Evolutionary conservation across 2,888 invertebrate genomes (phyloP).

Genomic region (Yponomeuta evonymella): DNA sequence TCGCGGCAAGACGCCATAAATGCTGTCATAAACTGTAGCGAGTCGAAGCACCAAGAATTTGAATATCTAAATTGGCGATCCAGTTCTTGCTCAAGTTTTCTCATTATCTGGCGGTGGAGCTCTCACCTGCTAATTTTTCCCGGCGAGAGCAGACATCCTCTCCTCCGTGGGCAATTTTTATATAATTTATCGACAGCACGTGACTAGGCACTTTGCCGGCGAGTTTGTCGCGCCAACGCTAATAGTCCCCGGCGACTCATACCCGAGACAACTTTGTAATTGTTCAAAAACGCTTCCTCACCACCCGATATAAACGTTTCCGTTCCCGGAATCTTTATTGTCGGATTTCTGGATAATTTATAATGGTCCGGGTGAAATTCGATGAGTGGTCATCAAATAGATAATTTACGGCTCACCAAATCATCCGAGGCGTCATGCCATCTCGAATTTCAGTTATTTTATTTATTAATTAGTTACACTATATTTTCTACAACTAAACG

Average conservation of each 20-base stretch:
- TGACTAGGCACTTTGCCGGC: constrained; percentile 59
- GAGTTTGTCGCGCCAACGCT: constrained; percentile 31
- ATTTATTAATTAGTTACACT: too few relatives aligned
- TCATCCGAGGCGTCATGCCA: too few relatives aligned
- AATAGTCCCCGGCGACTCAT: constrained; percentile 32
- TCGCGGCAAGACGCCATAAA: neutral
- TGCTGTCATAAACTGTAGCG: constrained; percentile 24
- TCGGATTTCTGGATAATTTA: neutral
- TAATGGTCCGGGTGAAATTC: neutral
- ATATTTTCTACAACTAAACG: too few relatives aligned
- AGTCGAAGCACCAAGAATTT: constrained; percentile 61
- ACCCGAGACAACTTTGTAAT: constrained; percentile 21
- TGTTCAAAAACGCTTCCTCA: constrained; percentile 20
- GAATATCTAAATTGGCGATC: constrained; percentile 74
- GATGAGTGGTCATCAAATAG: neutral
- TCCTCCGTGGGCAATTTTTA: constrained; percentile 50
- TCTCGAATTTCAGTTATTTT: too few relatives aligned
- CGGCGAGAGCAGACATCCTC: constrained; percentile 15
- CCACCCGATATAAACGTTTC: constrained; percentile 4
- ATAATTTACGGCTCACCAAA: too few relatives aligned
- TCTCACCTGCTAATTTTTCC: constrained; percentile 62
- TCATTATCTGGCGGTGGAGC: constrained; percentile 51
- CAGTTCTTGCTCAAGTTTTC: constrained; percentile 52
- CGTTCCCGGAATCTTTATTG: constrained; percentile 1
- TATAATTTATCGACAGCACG: constrained; percentile 68